These are phyloP conservation scores for Argya squamiceps DNA, from an alignment of 2,797 vertebrate species.

Conservation along the genomic window DNA sequence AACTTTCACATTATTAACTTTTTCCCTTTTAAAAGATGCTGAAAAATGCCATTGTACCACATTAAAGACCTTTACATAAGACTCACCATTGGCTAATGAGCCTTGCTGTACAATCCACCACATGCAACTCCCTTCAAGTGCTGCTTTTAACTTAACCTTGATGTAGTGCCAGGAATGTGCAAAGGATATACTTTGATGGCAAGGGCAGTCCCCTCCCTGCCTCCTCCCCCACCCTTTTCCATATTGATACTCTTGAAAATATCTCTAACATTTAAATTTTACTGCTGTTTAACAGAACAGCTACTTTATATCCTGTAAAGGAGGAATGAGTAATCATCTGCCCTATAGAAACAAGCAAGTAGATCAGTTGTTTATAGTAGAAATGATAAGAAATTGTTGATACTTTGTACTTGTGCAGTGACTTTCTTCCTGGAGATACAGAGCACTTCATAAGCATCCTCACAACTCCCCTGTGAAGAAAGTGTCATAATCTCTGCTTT, in stretches of 20 bases:
- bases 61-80: conserved; percentile 82
- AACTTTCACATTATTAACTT: conserved; percentile 92
- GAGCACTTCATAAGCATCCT: background rate
- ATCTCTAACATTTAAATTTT: conserved; percentile 12
- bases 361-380: background rate
- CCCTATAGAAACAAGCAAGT: background rate
- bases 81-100: conserved; percentile 87
- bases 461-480: background rate
- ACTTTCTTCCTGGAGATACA: conserved; percentile 13
- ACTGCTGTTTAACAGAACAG: background rate
- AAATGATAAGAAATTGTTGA: background rate
- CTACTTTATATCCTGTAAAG: background rate
- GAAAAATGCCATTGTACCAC: conserved; percentile 79
- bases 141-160: conserved; percentile 81
- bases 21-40: conserved; percentile 81
- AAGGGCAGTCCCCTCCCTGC: background rate
- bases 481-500: background rate
- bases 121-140: conserved; percentile 73
- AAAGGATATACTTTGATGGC: conserved; percentile 68
- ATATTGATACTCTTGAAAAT: conserved; percentile 8
- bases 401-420: background rate
- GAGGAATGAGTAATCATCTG: background rate
- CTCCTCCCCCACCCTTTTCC: background rate
- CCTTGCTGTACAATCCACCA: conserved; percentile 73
- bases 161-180: conserved; percentile 84